These are phyloP conservation scores for Lycaon pictus DNA, from an alignment of 2,113 vertebrate species.

Conservation along the genomic window DNA sequence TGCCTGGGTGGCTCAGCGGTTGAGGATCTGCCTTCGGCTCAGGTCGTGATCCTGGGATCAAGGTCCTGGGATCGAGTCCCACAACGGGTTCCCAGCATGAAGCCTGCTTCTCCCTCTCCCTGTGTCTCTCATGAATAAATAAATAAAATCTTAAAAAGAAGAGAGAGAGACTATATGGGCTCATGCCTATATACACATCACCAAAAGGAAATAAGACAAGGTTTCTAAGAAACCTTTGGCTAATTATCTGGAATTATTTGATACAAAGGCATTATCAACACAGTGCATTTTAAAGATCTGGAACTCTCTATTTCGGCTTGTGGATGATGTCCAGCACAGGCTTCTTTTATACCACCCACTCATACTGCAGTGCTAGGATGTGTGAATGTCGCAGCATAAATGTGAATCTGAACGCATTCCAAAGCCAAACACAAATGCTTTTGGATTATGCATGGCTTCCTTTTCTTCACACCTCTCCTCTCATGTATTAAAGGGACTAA, in stretches of 20 bases:
- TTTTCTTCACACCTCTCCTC: not conserved
- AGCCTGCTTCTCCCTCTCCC: too few species aligned
- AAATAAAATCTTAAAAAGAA: too few species aligned
- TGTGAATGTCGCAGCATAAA: not conserved
- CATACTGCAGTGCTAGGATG: rapidly evolving
- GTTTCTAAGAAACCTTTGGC: not conserved
- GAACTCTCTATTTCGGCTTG: not conserved
- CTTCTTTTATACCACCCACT: not conserved
- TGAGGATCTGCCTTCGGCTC: too few species aligned
- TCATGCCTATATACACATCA: rapidly evolving
- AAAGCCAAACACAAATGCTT: not conserved
- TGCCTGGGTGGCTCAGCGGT: too few species aligned
- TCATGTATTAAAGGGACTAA: not conserved
- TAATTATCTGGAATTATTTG: not conserved
- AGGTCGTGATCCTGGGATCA: too few species aligned
- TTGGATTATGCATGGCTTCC: not conserved
- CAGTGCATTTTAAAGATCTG: not conserved
- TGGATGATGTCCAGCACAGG: not conserved
- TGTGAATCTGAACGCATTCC: not conserved
- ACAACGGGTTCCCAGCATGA: too few species aligned
- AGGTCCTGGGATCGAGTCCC: too few species aligned
- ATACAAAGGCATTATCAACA: rapidly evolving
- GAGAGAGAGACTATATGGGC: not conserved
- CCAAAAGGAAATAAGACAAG: not conserved
- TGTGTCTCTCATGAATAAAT: too few species aligned